Conservation (phyloP, 2,797 vertebrate species). For the Cryptoprocta ferox region DNA sequence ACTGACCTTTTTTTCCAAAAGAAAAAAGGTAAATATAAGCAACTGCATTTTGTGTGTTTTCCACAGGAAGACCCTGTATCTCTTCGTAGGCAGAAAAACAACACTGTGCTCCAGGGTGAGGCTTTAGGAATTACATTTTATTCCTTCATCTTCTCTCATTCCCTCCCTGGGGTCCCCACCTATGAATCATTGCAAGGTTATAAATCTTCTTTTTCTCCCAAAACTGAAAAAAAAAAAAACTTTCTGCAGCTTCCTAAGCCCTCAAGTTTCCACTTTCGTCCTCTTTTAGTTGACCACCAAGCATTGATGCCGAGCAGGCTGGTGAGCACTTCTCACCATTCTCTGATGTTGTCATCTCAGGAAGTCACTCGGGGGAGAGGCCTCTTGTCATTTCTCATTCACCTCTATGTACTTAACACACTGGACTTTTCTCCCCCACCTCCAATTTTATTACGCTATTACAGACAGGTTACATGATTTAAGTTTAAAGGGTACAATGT, state of each 20-base stretch:
- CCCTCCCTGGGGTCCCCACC: not conserved
- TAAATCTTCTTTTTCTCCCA: not conserved
- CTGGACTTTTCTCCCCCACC: accelerated
- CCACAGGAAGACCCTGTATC: not conserved
- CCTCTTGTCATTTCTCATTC: not conserved
- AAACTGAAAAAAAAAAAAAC: not conserved
- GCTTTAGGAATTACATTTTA: not conserved
- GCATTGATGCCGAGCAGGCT: not conserved
- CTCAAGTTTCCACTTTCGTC: not conserved
- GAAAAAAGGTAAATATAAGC: not conserved
- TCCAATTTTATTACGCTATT: not conserved
- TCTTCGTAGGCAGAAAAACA: not conserved
- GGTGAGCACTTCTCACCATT: accelerated
- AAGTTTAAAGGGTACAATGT: not conserved
- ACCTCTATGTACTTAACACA: not conserved
- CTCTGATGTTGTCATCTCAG: not conserved
- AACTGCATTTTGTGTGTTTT: not conserved
- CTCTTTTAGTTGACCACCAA: not conserved
- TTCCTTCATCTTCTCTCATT: not conserved
- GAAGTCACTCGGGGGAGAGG: not conserved
- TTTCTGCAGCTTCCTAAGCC: not conserved
- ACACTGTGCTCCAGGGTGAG: not conserved
- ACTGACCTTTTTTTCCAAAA: not conserved
- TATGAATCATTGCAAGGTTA: not conserved
- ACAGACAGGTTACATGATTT: not conserved